These are phyloP conservation scores for Alosa alosa DNA, from an alignment of 2,113 vertebrate genomes.

Conservation along the genomic window DNA sequence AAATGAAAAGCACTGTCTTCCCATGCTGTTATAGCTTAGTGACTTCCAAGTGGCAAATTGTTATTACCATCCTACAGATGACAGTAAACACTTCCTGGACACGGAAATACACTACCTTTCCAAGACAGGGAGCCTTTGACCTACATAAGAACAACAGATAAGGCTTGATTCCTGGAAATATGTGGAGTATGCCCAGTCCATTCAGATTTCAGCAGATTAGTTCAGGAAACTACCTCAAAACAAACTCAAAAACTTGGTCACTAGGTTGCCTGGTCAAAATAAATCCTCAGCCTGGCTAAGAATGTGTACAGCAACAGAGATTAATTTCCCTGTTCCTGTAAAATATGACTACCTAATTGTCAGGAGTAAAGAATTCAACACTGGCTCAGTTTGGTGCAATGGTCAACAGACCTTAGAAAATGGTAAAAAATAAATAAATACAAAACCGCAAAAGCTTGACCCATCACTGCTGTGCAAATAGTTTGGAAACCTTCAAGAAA, in stretches of 20 bases:
- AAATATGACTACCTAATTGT: not conserved
- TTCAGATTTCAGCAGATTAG: not conserved
- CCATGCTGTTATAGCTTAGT: not conserved
- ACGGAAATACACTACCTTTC: not conserved
- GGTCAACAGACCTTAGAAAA: not conserved
- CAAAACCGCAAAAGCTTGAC: not conserved
- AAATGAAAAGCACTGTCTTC: too few species aligned
- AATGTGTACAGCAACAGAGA: not conserved
- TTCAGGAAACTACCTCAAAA: not conserved
- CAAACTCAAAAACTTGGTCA: not conserved
- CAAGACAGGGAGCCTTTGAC: not conserved
- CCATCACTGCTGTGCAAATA: not conserved
- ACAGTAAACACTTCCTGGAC: not conserved
- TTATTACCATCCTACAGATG: too few species aligned
- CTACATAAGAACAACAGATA: not conserved
- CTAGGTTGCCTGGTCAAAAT: not conserved
- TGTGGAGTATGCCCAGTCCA: not conserved
- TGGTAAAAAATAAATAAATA: not conserved
- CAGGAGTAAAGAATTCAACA: not conserved
- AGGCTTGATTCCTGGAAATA: not conserved
- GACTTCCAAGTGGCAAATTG: not conserved
- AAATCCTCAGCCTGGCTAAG: not conserved
- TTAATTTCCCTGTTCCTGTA: not conserved
- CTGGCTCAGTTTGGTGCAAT: not conserved
- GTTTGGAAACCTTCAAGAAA: not conserved